Base-by-base conservation (phyloP, 2,797 vertebrate genomes). In the Sebastiscus albofasciatus region DNA sequence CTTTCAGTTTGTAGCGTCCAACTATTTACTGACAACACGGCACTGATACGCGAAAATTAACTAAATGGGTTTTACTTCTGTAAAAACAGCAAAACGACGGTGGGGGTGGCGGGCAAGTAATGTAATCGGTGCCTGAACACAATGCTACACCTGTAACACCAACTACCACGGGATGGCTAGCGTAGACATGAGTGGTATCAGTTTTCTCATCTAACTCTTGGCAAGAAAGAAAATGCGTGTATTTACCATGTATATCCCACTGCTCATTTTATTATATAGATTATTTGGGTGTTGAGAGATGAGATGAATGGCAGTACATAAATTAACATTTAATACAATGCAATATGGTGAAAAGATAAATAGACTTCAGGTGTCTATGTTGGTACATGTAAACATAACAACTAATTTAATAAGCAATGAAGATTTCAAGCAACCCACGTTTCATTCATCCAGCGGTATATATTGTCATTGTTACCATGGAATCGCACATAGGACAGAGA, bases 381-480 rank as follows among this genome's bases (percentile, higher is more conserved):
- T 59, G 33, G 26, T 26, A 52, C 16, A 55, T 33, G 6, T 62
- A 16, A 26, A 72, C 11, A 68, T 5, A 79, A 64, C 14, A 29
- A 42, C 20, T 9, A 27, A 55, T 65, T 55, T 64, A 68, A 77
- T 18, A 77, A 59, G 33, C 46, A 18, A 2, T 8, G 46, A 58
- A 7, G 2, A 34, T 77, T 60, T 77, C 12, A 68, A 64, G 70
- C 62, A 58, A 34, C 52, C 65, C 36, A 14, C 3, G 8, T 18
- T 56, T 72, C 52, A 69, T 78, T 82, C 60, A 76, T 61, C 54
- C 62, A 34, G 54, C 42, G n/a, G 61, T 52, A 69, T 34, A 62
- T 69, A 33, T 58, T 26, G 46, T 80, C 68, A 60, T 52, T 76
- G 75, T 81, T 81, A 14, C 67, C 66, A 26, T 78, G 72, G 73